Conservation (phyloP, 2,797 vertebrate genomes). For the Knipowitschia caucasica region DNA sequence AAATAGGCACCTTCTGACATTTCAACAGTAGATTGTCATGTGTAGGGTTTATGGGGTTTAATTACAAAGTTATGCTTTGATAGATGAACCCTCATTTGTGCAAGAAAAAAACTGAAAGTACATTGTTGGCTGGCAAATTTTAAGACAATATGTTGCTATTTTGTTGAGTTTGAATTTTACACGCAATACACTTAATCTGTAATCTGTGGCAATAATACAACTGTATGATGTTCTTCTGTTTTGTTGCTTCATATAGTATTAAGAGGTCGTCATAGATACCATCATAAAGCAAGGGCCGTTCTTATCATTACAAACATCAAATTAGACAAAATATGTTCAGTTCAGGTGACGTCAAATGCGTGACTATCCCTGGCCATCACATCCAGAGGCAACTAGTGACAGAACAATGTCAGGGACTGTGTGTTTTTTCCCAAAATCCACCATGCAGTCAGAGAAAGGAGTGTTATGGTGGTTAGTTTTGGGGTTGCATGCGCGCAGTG, state of each 20-base stretch:
- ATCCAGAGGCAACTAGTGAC: constrained; percentile 28
- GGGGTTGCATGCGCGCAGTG: constrained; percentile 48
- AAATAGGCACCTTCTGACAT: constrained; percentile 40
- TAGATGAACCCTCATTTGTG: constrained; percentile 28
- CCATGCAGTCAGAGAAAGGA: constrained; percentile 69
- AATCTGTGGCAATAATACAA: not conserved
- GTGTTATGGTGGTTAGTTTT: constrained; percentile 47
- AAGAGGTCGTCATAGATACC: too few species aligned
- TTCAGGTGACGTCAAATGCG: constrained; percentile 10
- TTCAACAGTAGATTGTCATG: constrained; percentile 56
- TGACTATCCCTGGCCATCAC: constrained; percentile 17
- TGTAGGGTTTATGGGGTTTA: constrained; percentile 20
- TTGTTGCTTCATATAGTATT: not conserved
- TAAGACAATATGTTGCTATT: not conserved
- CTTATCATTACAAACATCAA: constrained; percentile 9
- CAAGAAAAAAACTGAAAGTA: constrained; percentile 22
- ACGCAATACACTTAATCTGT: not conserved
- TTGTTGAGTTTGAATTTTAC: not conserved
- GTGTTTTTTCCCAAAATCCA: constrained; percentile 48
- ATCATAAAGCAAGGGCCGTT: not conserved
- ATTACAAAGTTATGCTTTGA: constrained; percentile 19
- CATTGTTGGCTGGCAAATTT: not conserved
- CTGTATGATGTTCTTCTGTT: not conserved
- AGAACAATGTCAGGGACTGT: constrained; percentile 15
- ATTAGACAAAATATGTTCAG: constrained; percentile 20